Percentiles rank a stretch among this genome's conserved stretches.
phyloP scores from a whole-genome alignment of 2,797 vertebrate species.

The Pelobates cultripes region DNA sequence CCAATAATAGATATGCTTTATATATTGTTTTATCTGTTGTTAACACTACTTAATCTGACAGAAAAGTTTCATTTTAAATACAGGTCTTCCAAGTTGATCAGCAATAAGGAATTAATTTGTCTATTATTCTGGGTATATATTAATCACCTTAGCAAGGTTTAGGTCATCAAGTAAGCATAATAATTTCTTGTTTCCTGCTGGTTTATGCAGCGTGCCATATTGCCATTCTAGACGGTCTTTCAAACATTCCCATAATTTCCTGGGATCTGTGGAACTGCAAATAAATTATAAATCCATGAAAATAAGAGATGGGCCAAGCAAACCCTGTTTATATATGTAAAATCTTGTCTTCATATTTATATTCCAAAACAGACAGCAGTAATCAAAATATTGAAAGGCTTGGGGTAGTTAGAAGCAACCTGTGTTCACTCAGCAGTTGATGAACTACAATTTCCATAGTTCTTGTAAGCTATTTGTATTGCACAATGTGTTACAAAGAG shows the following conservation, averaged over 20 bases:
- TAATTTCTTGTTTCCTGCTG: conserved; percentile 53
- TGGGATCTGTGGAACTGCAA: conserved; percentile 47
- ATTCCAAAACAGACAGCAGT: no score
- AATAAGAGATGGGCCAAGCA: no score
- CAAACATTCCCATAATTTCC: conserved; percentile 55
- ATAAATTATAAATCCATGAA: background rate
- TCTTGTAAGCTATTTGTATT: no score
- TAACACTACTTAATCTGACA: conserved; percentile 44
- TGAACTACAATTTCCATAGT: no score
- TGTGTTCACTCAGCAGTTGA: no score
- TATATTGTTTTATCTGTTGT: conserved; percentile 23
- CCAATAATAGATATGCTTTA: conserved; percentile 18
- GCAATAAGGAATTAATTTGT: conserved; percentile 43
- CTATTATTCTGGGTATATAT: conserved; percentile 32
- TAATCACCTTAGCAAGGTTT: conserved; percentile 55
- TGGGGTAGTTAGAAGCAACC: no score
- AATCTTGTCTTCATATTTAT: no score
- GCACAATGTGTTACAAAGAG: no score
- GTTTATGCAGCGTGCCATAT: conserved; percentile 45
- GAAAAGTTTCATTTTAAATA: conserved; percentile 41
- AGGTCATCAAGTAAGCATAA: conserved; percentile 55
- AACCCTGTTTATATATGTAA: no score
- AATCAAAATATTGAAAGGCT: no score
- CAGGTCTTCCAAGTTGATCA: conserved; percentile 51
- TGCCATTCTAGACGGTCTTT: conserved; percentile 47